These are phyloP conservation scores for Caenorhabditis sp. DNA, from an alignment of 2,888 invertebrate genomes.

Conservation along the genomic window DNA sequence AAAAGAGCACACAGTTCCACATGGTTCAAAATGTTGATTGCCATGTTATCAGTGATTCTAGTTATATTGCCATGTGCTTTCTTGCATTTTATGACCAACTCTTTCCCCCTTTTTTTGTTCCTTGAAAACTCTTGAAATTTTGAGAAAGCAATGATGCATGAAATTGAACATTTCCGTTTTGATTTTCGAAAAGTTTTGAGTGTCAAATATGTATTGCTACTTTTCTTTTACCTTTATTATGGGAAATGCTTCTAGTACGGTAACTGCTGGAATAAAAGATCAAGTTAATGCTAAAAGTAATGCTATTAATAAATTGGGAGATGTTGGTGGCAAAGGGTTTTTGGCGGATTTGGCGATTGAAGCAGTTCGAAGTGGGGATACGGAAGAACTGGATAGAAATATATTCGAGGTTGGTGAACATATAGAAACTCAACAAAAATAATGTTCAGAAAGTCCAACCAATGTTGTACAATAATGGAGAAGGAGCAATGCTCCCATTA, in stretches of 20 bases:
- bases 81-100: neutral
- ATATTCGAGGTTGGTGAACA: neutral
- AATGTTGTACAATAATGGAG: conserved; percentile 63
- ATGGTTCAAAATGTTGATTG: neutral
- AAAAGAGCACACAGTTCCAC: neutral
- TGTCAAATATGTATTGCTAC: too few relatives aligned
- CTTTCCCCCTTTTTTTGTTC: neutral
- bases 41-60: neutral
- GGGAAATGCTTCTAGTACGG: conserved; percentile 65
- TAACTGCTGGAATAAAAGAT: conserved; percentile 67
- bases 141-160: neutral
- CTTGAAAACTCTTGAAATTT: neutral
- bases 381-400: conserved; percentile 29
- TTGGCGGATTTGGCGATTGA: conserved; percentile 60
- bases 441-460: conserved; percentile 59
- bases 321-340: conserved; percentile 59
- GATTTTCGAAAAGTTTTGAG: neutral
- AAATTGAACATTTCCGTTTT: neutral
- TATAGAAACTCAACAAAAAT: neutral
- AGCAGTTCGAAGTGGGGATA: conserved; percentile 51
- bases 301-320: conserved; percentile 61
- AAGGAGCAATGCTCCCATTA: conserved; percentile 58
- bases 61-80: neutral
- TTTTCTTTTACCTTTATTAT: conserved; percentile 29
- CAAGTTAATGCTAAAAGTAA: conserved; percentile 57